phyloP scores from a whole-genome alignment of 2,888 invertebrate genomes.

The Tetranychus truncatus region DNA sequence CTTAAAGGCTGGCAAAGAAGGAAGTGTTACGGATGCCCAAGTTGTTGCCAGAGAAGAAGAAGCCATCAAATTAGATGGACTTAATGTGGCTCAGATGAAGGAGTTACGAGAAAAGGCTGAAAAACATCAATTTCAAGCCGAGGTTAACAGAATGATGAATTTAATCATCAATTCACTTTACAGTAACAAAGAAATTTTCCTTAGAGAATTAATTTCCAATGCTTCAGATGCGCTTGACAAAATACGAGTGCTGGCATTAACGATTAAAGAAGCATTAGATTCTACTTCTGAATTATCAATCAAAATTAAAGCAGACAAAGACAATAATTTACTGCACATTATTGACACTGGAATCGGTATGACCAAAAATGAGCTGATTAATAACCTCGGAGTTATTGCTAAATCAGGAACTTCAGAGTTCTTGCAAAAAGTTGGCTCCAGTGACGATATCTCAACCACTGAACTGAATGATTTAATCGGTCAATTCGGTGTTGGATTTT shows the following conservation, averaged over 20 bases:
- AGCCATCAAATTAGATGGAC: conserved; percentile 80
- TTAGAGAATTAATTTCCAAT: conserved; percentile 93
- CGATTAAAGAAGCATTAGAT: conserved; percentile 58
- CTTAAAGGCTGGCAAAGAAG: background rate
- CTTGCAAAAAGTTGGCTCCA: conserved; percentile 66
- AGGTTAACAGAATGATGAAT: conserved; percentile 99
- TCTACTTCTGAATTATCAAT: conserved; percentile 65
- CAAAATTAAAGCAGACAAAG: conserved; percentile 73
- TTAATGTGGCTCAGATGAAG: conserved; percentile 80
- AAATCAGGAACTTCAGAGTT: conserved; percentile 95
- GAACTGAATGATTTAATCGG: conserved; percentile 95
- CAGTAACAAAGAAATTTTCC: conserved; percentile 95
- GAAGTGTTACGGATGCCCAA: background rate
- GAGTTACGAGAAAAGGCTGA: conserved; percentile 72
- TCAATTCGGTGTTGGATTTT: conserved; percentile 96
- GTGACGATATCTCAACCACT: conserved; percentile 33
- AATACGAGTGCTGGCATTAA: conserved; percentile 77
- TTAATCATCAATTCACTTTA: conserved; percentile 97
- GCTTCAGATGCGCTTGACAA: conserved; percentile 98
- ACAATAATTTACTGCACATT: conserved; percentile 71
- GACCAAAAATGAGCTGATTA: conserved; percentile 78
- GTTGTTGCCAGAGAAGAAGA: conserved; percentile 37
- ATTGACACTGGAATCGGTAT: conserved; percentile 94
- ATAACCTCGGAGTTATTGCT: conserved; percentile 93
- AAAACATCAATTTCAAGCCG: conserved; percentile 82